Evolutionary conservation across 1,140 invertebrate species (phyloP), one percentile per base, ranked within the genome.

Genomic region (Micrasema minimum): DNA sequence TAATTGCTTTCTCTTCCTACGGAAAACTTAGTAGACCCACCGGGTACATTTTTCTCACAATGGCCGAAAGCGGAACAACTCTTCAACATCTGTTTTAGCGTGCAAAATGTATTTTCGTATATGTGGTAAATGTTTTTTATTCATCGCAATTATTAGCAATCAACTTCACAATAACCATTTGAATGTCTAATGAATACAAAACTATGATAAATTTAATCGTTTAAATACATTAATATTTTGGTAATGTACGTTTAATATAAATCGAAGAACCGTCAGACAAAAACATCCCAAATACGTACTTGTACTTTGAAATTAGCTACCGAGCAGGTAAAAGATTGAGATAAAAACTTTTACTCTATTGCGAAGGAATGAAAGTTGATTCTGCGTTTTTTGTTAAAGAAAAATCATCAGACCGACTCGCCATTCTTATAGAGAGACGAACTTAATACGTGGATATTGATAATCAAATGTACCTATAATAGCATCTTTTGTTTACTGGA

Each of bases 1-100:
- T 66, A 66, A 66, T 66, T 66, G 64, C 50, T 66, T 66, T 66
- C 64, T 66, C 48, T 66, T 43, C 48, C 50, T 53, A 16, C 16
- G 26, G 20, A 48, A n/a, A 50, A 45, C 62, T 14, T 18, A 31
- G 62, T 11, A 23, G 16, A 5, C 16, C 16, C 22, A 43, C 18
- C 14, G 20, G 9, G 16, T 62, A 3, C 26, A 62, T 22, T 43
- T 23, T 43, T 43, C 41, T 45, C 43, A 22, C 41, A 18, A 23
- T 62, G 41, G 18, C 20, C 38, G 41, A 43, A 43, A 43, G 59
- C 38, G 59, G 59, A 62, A 62, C 59, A 45, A 11, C 20, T 26
- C 18, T 23, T 22, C 22, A 12, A 51, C 50, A 26, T 51, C 5
- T 6, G n/a, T 16, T 45, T n/a, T 16, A 22, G 50, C 9, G 50